Evolutionary conservation across 2,113 vertebrate species (phyloP).

Genomic region (Epinephelus lanceolatus): DNA sequence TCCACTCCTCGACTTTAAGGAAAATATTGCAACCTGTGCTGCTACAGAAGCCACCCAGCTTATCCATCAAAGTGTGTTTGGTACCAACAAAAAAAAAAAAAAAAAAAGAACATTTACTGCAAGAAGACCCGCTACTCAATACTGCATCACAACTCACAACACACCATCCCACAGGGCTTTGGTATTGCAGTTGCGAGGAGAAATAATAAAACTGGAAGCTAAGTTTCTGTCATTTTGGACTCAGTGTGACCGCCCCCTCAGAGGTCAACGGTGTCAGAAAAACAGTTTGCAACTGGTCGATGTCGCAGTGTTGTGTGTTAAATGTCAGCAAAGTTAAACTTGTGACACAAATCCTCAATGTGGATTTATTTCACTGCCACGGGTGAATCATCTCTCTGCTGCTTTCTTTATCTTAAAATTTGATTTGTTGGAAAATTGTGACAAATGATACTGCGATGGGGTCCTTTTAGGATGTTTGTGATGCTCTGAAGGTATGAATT

Average conservation of each 20-base stretch:
- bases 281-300: neutral
- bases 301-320: neutral
- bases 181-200: neutral
- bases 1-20: neutral
- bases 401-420: neutral
- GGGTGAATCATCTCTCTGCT: neutral
- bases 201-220: neutral
- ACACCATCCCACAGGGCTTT: neutral
- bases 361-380: neutral
- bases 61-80: neutral
- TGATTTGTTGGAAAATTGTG: neutral
- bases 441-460: neutral
- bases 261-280: neutral
- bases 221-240: neutral
- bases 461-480: too few relatives aligned
- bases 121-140: neutral
- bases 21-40: neutral
- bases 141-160: neutral
- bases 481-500: neutral
- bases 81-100: neutral
- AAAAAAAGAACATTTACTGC: neutral
- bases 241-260: neutral
- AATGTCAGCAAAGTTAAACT: constrained; percentile 1
- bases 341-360: neutral
- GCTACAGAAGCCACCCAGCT: neutral